These are phyloP conservation scores for Oxystoma pomonae DNA, from an alignment of 2,888 invertebrate species.

Conservation along the genomic window DNA sequence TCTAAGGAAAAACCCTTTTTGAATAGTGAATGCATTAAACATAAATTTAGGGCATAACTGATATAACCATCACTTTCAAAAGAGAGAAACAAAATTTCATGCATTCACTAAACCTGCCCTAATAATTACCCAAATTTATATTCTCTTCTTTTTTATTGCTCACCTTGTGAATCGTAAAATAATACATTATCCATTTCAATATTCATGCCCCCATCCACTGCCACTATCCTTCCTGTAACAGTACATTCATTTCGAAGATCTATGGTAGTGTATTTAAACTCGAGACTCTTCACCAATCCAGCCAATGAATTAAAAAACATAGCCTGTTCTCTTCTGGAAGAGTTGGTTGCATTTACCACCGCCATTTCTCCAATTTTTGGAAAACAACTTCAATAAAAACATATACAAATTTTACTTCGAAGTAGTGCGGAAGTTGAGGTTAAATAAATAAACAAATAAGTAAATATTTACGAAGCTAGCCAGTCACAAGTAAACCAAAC, in stretches of 20 bases:
- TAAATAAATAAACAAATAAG: too few relatives aligned
- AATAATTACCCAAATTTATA: too few relatives aligned
- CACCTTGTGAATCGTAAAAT: constrained; percentile 59
- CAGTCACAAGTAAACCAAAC: too few relatives aligned
- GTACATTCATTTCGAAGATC: constrained; percentile 65
- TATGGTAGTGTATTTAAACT: constrained; percentile 57
- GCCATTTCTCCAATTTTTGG: constrained; percentile 3
- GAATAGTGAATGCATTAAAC: too few relatives aligned
- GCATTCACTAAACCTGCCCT: too few relatives aligned
- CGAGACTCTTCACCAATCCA: constrained; percentile 59
- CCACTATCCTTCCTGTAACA: constrained; percentile 57
- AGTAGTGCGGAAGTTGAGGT: too few relatives aligned
- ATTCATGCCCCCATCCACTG: constrained; percentile 68
- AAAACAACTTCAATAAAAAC: too few relatives aligned
- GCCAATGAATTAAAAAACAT: constrained; percentile 54
- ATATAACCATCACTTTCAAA: neutral
- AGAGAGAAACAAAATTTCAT: neutral
- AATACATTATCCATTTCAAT: constrained; percentile 59
- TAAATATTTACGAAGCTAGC: too few relatives aligned
- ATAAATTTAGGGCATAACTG: neutral
- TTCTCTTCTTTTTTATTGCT: too few relatives aligned
- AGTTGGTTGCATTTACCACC: constrained; percentile 5
- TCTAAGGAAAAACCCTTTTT: too few relatives aligned
- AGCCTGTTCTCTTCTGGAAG: constrained; percentile 26
- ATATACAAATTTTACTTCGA: too few relatives aligned